phyloP scores from a whole-genome alignment of 2,113 vertebrate species.

The Bombycilla garrulus region DNA sequence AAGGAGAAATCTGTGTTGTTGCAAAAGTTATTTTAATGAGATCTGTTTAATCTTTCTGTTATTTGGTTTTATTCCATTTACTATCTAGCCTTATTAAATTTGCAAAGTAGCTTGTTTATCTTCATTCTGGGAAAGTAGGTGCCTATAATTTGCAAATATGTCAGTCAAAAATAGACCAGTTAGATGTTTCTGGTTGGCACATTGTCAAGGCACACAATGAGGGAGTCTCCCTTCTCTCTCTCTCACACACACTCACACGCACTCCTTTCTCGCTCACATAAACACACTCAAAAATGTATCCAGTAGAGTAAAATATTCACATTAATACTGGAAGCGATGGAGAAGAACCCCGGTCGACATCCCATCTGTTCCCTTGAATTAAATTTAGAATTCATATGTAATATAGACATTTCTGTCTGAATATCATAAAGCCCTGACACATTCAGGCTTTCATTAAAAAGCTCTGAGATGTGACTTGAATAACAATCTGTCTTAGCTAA shows the following conservation, averaged over 20 bases:
- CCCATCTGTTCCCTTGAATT: conserved; percentile 82
- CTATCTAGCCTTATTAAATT: conserved; percentile 26
- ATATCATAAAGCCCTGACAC: conserved; percentile 79
- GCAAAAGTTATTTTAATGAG: neutral
- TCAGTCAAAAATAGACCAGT: conserved; percentile 45
- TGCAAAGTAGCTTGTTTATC: conserved; percentile 51
- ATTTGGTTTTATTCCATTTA: conserved; percentile 23
- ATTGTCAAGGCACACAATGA: conserved; percentile 32
- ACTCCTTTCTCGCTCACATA: neutral
- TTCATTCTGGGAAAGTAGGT: conserved; percentile 28
- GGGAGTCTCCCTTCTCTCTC: neutral
- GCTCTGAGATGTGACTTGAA: conserved; percentile 82
- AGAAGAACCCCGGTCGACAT: conserved; percentile 66
- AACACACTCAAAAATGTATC: conserved; percentile 18
- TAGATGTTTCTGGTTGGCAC: conserved; percentile 14
- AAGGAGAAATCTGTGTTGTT: neutral
- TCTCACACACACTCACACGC: neutral
- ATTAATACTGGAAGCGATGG: conserved; percentile 70
- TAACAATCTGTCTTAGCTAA: conserved; percentile 85
- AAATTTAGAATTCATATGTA: conserved; percentile 82
- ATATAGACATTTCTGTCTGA: conserved; percentile 83
- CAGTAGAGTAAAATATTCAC: conserved; percentile 66
- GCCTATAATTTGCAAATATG: conserved; percentile 43
- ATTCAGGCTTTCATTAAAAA: conserved; percentile 82
- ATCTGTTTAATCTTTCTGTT: conserved; percentile 22